Percentiles rank a stretch among this genome's conserved stretches.
These are phyloP conservation scores for Erythrolamprus reginae DNA, from an alignment of 2,113 vertebrate species.

Conservation along the genomic window DNA sequence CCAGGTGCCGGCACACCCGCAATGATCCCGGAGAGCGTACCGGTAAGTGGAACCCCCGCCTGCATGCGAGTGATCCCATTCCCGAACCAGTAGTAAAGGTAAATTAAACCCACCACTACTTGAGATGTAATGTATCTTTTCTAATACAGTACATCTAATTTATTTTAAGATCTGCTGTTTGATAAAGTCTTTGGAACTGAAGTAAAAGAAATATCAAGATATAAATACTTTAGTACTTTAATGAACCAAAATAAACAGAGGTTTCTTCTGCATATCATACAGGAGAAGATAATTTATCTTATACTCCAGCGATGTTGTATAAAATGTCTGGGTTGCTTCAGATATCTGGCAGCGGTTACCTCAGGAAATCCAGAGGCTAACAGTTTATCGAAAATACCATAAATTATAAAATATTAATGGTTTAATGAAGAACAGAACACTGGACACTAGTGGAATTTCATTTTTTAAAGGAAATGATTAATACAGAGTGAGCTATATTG, in stretches of 20 bases:
- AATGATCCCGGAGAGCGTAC: too few species aligned
- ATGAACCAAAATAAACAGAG: not conserved
- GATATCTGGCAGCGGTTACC: not conserved
- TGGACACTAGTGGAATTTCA: constrained; percentile 5
- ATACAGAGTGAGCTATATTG: constrained; percentile 7
- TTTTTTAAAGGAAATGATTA: not conserved
- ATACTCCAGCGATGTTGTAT: not conserved
- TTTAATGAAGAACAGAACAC: not conserved
- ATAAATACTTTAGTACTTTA: not conserved
- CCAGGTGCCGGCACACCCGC: too few species aligned
- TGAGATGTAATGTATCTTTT: not conserved
- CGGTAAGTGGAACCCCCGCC: too few species aligned
- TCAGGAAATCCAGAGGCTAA: not conserved
- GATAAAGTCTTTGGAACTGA: not conserved
- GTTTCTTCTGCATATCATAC: not conserved
- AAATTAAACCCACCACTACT: not conserved
- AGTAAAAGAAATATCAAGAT: not conserved
- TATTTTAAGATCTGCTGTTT: not conserved
- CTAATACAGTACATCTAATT: not conserved
- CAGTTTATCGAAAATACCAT: not conserved
- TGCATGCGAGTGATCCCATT: too few species aligned
- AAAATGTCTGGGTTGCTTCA: not conserved
- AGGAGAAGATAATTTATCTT: not conserved
- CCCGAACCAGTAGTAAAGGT: too few species aligned
- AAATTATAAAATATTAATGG: not conserved